A percentile compares a stretch with the other conserved stretches of the same genome.
These are phyloP conservation scores for Dissostichus mawsoni DNA, from an alignment of 2,113 vertebrate genomes.

Conservation along the genomic window DNA sequence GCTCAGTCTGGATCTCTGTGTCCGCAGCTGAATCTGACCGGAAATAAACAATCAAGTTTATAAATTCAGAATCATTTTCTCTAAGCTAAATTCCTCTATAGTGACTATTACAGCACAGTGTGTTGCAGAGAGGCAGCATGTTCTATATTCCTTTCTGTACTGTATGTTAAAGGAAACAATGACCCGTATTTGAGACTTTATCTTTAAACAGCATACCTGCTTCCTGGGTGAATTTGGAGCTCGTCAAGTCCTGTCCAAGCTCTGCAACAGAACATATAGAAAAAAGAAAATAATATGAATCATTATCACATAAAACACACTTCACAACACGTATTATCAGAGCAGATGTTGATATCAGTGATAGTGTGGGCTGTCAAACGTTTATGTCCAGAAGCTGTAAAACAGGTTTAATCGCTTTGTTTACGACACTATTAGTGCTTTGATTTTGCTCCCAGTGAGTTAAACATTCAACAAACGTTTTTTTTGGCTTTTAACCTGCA, in stretches of 20 bases:
- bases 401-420: not conserved
- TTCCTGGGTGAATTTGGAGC: slow-evolving; percentile 70
- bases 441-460: not conserved
- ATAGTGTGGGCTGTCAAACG: not conserved
- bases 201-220: slow-evolving; percentile 23
- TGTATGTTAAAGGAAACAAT: not conserved
- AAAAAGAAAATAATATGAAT: not conserved
- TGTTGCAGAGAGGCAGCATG: too few relatives aligned
- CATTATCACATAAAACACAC: too few relatives aligned
- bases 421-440: not conserved
- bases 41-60: fast-evolving
- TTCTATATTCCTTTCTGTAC: too few relatives aligned
- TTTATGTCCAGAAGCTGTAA: not conserved
- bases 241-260: slow-evolving; percentile 34
- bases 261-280: slow-evolving; percentile 33
- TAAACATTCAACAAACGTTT: not conserved
- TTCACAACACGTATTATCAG: not conserved
- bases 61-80: too few relatives aligned
- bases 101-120: too few relatives aligned
- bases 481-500: too few relatives aligned
- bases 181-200: not conserved
- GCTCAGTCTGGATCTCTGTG: slow-evolving; percentile 23
- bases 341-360: not conserved
- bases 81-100: not conserved
- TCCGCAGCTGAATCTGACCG: not conserved